Base-by-base conservation (phyloP, 2,888 invertebrate genomes). In the Lasioglossum marginatum region DNA sequence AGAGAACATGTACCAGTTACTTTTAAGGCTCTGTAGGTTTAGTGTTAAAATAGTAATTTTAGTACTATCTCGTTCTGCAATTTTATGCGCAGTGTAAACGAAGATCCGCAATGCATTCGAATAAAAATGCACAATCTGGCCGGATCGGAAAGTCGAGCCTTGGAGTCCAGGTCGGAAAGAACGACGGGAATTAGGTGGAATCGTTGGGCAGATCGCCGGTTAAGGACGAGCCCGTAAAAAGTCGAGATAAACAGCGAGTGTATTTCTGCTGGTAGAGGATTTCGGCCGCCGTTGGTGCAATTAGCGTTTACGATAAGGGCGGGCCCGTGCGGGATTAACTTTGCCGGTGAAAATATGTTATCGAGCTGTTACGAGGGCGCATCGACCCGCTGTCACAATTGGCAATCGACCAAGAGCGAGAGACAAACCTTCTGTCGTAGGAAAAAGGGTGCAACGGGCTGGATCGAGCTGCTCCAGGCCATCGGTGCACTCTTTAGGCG, bases 331-430 rank as follows among this genome's bases (percentile, higher is more conserved):
- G 71, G 60, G 73, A 70, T 74, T 71, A 70, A 31, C n/a, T 63
- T 48, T 23, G 60, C 43, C 31, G n/a, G 79, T 85, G 63, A 81
- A 70, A 63, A 70, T 78, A 75, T 74, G 77, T 78, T 63, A 60
- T 83, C 63, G 48, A 75, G 79, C 73, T 52, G 80, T 74, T 45
- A 63, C 74, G 76, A 34, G 72, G 73, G 85, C 77, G 37, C 85
- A 75, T 81, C 85, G 86, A 85, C 78, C 81, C 74, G 37, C 70
- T 57, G 78, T 85, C 72, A 57, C 72, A 57, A 86, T 85, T 86
- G 86, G 86, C 86, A 40, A 27, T 14, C 48, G 78, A 79, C 86
- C 86, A 86, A 79, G 31, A 73, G 70, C 23, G 34, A 23, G 6
- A 23, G 48, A 48, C 2, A 48, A 8, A 19, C 19, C 19, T 23